These are phyloP conservation scores for Blastobasis adustella DNA, from an alignment of 2,888 invertebrate species.

Conservation along the genomic window DNA sequence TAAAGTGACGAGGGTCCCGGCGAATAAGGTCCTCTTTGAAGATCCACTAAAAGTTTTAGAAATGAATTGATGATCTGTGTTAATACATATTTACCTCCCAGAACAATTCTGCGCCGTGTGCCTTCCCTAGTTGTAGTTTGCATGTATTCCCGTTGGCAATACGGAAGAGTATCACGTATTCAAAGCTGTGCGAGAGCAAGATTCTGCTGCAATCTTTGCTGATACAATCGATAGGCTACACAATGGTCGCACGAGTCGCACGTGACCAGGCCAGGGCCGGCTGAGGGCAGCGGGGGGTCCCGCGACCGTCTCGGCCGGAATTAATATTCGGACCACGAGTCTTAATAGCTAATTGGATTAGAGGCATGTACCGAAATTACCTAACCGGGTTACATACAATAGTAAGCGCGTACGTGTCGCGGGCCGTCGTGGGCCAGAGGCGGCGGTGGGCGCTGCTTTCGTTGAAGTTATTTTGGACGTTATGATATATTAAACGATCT, in stretches of 20 bases:
- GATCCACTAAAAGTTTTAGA: too few relatives aligned
- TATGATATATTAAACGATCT: too few relatives aligned
- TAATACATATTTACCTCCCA: too few relatives aligned
- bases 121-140: too few relatives aligned
- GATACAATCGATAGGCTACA: slow-evolving; percentile 28
- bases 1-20: too few relatives aligned
- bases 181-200: neutral
- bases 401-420: slow-evolving; percentile 52
- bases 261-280: slow-evolving; percentile 19
- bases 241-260: slow-evolving; percentile 18
- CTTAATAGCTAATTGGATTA: slow-evolving; percentile 75
- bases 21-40: too few relatives aligned
- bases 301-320: slow-evolving; percentile 29
- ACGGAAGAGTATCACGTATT: too few relatives aligned
- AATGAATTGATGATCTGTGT: too few relatives aligned
- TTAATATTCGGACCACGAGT: slow-evolving; percentile 72
- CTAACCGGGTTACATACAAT: slow-evolving; percentile 66
- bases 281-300: slow-evolving; percentile 1
- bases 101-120: too few relatives aligned
- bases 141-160: too few relatives aligned
- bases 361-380: slow-evolving; percentile 70
- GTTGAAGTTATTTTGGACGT: too few relatives aligned
- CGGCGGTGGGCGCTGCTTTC: neutral
- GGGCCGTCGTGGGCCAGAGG: slow-evolving; percentile 23
- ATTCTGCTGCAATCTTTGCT: slow-evolving; percentile 21